Evolutionary conservation across 2,797 vertebrate genomes (phyloP).

Genomic region (Intellagama lesueurii): DNA sequence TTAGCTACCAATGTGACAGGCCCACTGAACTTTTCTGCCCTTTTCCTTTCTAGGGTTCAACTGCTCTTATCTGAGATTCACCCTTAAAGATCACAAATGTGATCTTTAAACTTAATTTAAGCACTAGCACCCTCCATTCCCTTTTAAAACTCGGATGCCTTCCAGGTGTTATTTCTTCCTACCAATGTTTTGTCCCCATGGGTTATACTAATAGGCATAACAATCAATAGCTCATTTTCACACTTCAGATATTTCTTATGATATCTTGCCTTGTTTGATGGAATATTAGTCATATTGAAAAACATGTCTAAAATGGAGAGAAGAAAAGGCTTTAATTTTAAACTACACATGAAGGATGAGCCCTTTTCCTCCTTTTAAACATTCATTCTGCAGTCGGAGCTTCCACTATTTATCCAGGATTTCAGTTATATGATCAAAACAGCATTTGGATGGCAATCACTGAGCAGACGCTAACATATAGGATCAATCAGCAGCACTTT

Average conservation of each 20-base stretch:
- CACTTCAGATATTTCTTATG: slow-evolving; percentile 52
- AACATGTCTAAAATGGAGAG: slow-evolving; percentile 39
- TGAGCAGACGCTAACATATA: slow-evolving; percentile 36
- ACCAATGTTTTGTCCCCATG: slow-evolving; percentile 59
- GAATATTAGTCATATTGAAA: slow-evolving; percentile 54
- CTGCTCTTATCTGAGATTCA: slow-evolving; percentile 25
- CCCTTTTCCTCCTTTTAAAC: slow-evolving; percentile 20
- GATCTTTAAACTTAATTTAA: slow-evolving; percentile 18
- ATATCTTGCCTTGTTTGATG: slow-evolving; percentile 33
- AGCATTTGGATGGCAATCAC: neutral
- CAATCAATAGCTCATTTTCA: slow-evolving; percentile 53
- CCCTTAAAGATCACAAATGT: neutral
- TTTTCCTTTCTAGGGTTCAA: neutral
- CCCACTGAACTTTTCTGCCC: neutral
- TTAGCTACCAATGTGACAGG: neutral
- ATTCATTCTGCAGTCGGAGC: slow-evolving; percentile 14
- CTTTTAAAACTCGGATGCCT: slow-evolving; percentile 44
- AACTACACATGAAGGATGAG: slow-evolving; percentile 26
- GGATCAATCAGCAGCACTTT: slow-evolving; percentile 12
- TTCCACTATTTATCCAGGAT: neutral
- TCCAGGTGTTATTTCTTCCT: slow-evolving; percentile 60
- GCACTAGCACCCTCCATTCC: neutral
- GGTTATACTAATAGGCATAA: slow-evolving; percentile 47
- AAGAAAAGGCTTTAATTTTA: slow-evolving; percentile 39
- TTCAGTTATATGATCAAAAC: slow-evolving; percentile 42